Evolutionary conservation across 2,113 vertebrate genomes (phyloP).

Genomic region (Perca fluviatilis): DNA sequence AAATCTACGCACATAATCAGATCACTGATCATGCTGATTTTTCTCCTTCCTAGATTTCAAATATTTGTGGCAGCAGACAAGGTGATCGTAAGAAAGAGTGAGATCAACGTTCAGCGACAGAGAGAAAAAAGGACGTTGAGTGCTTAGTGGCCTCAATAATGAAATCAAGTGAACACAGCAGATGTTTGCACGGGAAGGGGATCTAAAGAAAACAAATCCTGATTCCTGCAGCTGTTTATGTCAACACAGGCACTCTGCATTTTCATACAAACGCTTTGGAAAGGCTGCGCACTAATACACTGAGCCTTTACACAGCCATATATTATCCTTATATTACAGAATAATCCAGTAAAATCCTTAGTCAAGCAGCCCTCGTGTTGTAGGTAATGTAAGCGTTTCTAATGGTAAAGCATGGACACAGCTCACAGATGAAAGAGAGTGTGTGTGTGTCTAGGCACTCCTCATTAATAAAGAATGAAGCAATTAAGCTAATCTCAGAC

Average conservation of each 20-base stretch:
- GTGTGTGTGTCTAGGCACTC: constrained; percentile 55
- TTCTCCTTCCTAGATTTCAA: constrained; percentile 28
- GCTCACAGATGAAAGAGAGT: constrained; percentile 55
- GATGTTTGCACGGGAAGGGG: constrained; percentile 73
- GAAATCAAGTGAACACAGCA: constrained; percentile 68
- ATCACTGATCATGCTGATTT: constrained; percentile 27
- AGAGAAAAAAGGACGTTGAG: constrained; percentile 43
- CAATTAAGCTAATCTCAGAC: constrained; percentile 79
- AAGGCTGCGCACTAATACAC: constrained; percentile 23
- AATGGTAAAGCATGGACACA: constrained; percentile 42
- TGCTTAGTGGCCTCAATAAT: constrained; percentile 59
- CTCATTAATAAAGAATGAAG: constrained; percentile 80
- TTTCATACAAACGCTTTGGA: constrained; percentile 43
- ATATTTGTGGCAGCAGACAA: constrained; percentile 55
- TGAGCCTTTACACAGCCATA: constrained; percentile 49
- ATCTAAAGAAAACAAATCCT: constrained; percentile 73
- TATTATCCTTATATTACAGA: constrained; percentile 59
- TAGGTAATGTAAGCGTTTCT: constrained; percentile 35
- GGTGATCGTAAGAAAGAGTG: constrained; percentile 45
- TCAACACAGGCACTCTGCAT: constrained; percentile 57
- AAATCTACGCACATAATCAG: constrained; percentile 38
- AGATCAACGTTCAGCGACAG: constrained; percentile 40
- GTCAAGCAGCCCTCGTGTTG: constrained; percentile 8
- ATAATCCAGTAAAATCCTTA: constrained; percentile 60
- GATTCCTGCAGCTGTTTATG: constrained; percentile 71